Evolutionary conservation across 2,113 vertebrate genomes (phyloP).

Genomic region (Dipodomys ordii): DNA sequence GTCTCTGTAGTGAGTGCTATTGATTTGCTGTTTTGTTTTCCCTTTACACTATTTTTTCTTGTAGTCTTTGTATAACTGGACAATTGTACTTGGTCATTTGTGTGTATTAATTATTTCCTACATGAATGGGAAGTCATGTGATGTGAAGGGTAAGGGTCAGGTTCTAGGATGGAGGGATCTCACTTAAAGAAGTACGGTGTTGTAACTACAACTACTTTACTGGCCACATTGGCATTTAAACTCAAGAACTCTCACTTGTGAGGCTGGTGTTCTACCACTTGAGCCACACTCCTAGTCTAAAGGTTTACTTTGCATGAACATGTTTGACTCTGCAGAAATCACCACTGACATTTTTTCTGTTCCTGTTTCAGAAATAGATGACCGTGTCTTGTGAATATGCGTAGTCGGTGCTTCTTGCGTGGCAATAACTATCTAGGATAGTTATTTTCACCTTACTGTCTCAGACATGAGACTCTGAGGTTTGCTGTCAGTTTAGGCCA

Average conservation of each 20-base stretch:
- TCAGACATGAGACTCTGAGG: background rate
- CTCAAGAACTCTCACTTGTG: no score
- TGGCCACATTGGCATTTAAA: background rate
- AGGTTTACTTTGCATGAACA: background rate
- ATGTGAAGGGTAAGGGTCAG: background rate
- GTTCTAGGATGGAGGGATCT: background rate
- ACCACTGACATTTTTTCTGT: background rate
- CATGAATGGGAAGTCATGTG: background rate
- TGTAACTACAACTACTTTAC: background rate
- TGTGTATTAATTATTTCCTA: background rate
- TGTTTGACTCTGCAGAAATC: background rate
- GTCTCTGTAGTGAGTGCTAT: background rate
- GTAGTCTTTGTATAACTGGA: background rate
- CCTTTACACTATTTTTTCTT: slow-evolving; percentile 12
- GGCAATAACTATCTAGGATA: background rate
- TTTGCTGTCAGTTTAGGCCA: background rate
- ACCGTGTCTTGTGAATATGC: background rate
- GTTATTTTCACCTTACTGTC: background rate
- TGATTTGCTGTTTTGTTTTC: slow-evolving; percentile 2
- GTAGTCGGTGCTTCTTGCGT: background rate
- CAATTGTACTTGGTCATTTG: background rate
- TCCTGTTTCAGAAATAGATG: background rate
- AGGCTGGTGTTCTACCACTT: no score
- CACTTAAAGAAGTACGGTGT: background rate
- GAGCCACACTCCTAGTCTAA: no score